Base-by-base conservation (phyloP, 2,113 vertebrate species). In the Accipiter cooperii region DNA sequence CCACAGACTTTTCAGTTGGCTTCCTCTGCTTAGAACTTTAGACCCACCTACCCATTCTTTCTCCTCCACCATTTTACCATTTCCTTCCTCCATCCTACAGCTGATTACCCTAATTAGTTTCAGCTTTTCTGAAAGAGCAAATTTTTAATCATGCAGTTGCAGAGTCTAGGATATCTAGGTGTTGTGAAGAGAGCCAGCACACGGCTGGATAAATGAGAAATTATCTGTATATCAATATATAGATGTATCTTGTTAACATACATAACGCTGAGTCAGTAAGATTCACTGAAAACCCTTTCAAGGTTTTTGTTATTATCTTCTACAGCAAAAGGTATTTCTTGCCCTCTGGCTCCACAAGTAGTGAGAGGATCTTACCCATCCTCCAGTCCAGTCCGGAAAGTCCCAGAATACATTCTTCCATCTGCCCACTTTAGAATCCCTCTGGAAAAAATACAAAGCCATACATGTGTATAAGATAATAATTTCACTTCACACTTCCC, bases 371-470 rank as follows among this genome's bases (percentile, higher is more conserved):
- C 98, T 97, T 97, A 99, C 99, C 99, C 99, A 74, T 99, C 99
- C 94, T 99, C 99, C 91, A 99, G 95, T 42, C 99, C 99, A 58
- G 99, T 99, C 86, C 98, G 99, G 96, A 99, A 99, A n/a, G 97
- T 97, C 38, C 99, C 99, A 1, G 98, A 99, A 97, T 99, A 99
- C 44, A 98, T 97, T 94, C 99, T 98, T 89, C 99, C 99, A 97
- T 99, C 99, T 31, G 98, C 97, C 99, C 99, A 99, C 71, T 98
- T 99, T 51, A 99, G 96, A 52, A 98, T 93, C 17, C 99, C 99
- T 89, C 99, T 99, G 96, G 21, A 97, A 97, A 49, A 96, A 38
- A 97, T 1, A 90, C 13, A 87, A 74, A 68, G 33, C 68, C 95
- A 70, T 24, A 49, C 11, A 74, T 3, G 1, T 3, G 7, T 19